These are phyloP conservation scores for Zaprionus bogoriensis DNA, from an alignment of 2,888 invertebrate genomes.

Conservation along the genomic window DNA sequence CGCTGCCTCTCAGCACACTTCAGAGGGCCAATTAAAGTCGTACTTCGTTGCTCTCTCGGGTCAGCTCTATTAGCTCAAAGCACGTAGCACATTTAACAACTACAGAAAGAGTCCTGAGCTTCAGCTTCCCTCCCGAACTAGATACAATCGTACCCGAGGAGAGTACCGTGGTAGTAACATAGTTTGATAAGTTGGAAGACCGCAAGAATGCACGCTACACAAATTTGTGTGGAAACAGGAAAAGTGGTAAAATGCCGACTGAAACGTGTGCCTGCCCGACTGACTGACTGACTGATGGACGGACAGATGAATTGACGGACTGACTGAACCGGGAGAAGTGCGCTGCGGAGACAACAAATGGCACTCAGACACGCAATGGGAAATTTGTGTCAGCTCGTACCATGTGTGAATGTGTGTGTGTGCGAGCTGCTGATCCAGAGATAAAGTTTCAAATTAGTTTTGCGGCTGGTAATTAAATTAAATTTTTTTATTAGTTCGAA, in stretches of 20 bases:
- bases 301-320: constrained; percentile 13
- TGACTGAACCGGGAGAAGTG: constrained; percentile 30
- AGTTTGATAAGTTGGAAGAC: constrained; percentile 44
- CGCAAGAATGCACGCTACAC: constrained; percentile 50
- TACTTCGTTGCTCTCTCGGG: not conserved
- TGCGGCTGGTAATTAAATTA: constrained; percentile 74
- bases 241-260: constrained; percentile 69
- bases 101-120: constrained; percentile 14
- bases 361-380: constrained; percentile 73
- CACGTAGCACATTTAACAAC: constrained; percentile 55
- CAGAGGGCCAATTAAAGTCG: constrained; percentile 22
- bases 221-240: constrained; percentile 40
- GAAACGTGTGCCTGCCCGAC: constrained; percentile 42
- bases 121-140: not conserved
- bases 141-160: constrained; percentile 48
- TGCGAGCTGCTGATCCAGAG: constrained; percentile 61
- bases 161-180: too few relatives aligned
- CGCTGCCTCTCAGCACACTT: constrained; percentile 3
- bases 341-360: constrained; percentile 66
- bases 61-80: constrained; percentile 46
- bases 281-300: constrained; percentile 38
- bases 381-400: constrained; percentile 60
- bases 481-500: constrained; percentile 68
- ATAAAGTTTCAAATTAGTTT: constrained; percentile 75
- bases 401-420: constrained; percentile 18